Evolutionary conservation across 1,140 invertebrate genomes (phyloP).

Genomic region (Cyclina sinensis): DNA sequence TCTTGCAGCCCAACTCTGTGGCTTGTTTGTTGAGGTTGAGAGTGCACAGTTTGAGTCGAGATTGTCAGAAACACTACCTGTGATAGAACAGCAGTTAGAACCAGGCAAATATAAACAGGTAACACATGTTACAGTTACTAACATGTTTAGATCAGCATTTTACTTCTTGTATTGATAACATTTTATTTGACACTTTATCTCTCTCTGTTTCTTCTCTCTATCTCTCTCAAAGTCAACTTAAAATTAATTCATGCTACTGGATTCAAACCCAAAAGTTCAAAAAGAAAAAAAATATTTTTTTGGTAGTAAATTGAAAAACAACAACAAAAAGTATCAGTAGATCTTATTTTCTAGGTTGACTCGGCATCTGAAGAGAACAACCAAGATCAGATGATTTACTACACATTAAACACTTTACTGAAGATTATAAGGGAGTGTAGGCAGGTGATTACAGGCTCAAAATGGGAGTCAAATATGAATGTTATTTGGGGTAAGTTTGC

Average conservation of each 20-base stretch:
- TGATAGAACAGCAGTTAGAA: constrained; percentile 88
- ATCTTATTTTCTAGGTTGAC: too few species aligned
- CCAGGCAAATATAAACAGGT: constrained; percentile 77
- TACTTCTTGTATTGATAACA: too few species aligned
- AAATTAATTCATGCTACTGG: too few species aligned
- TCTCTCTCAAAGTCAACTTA: too few species aligned
- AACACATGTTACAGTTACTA: too few species aligned
- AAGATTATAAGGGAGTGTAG: constrained; percentile 89
- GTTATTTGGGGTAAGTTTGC: constrained; percentile 87
- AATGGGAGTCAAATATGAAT: constrained; percentile 86
- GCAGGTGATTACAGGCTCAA: constrained; percentile 87
- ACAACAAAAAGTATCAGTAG: too few species aligned
- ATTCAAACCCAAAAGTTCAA: too few species aligned
- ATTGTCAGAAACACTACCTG: constrained; percentile 88
- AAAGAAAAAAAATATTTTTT: too few species aligned
- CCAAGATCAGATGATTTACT: constrained; percentile 91
- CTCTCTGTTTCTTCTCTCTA: too few species aligned
- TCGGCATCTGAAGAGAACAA: constrained; percentile 83
- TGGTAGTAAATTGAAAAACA: too few species aligned
- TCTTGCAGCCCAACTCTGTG: constrained; percentile 90
- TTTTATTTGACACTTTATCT: too few species aligned
- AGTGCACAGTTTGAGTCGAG: constrained; percentile 89
- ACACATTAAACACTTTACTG: constrained; percentile 90
- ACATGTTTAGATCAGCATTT: too few species aligned
- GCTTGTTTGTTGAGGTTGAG: constrained; percentile 92